Evolutionary conservation across 53 echinoderm and acorn worm genomes (phyloP).

Genomic region (Paracentrotus lividus): DNA sequence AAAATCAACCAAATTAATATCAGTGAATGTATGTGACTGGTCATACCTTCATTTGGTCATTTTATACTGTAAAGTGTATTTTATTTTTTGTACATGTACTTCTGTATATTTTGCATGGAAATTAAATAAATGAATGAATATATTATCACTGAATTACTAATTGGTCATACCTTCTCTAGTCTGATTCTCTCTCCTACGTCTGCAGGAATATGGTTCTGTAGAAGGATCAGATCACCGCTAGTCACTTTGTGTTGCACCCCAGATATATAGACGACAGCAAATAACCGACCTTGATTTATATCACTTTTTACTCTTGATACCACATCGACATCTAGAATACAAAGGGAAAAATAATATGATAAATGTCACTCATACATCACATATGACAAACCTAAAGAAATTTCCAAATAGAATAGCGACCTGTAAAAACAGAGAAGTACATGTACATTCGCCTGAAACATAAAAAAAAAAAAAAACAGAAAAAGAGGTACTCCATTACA

Average conservation of each 20-base stretch:
- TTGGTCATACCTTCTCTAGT: slow-evolving; percentile 89
- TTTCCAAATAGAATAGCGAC: too few species aligned
- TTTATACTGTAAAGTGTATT: too few species aligned
- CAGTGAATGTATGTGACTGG: too few species aligned
- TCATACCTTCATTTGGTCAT: too few species aligned
- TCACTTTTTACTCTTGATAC: slow-evolving; percentile 8
- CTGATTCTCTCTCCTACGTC: slow-evolving; percentile 93
- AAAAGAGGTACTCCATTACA: background rate
- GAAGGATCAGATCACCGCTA: slow-evolving; percentile 85
- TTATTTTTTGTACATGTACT: too few species aligned
- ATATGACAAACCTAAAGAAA: too few species aligned
- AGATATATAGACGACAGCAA: slow-evolving; percentile 82
- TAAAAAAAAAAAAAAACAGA: background rate
- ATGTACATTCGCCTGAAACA: background rate
- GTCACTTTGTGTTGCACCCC: slow-evolving; percentile 93
- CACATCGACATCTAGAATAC: background rate
- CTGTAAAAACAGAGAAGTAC: too few species aligned
- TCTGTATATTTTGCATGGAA: too few species aligned
- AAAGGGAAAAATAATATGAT: background rate
- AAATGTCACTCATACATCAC: background rate
- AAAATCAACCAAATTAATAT: too few species aligned
- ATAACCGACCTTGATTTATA: slow-evolving; percentile 67
- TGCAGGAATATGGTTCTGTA: slow-evolving; percentile 77
- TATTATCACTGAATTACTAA: too few species aligned
- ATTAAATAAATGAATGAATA: too few species aligned